Evolutionary conservation across 2,113 vertebrate genomes (phyloP).

Genomic region (Naja naja): DNA sequence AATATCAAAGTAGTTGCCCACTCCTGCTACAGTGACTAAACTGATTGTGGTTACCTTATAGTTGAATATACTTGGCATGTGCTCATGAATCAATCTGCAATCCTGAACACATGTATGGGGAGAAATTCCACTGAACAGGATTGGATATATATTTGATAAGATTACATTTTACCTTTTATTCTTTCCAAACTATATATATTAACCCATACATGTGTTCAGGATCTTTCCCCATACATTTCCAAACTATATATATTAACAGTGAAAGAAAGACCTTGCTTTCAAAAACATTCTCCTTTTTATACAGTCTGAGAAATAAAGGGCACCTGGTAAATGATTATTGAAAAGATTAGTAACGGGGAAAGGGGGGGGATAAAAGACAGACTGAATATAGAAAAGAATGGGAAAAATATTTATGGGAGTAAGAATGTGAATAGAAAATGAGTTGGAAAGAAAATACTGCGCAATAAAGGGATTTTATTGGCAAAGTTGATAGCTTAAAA

Average conservation of each 20-base stretch:
- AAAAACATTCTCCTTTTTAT: not conserved
- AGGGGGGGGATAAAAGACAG: not conserved
- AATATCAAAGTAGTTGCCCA: not conserved
- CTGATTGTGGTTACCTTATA: not conserved
- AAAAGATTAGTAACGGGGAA: not conserved
- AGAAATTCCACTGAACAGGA: not conserved
- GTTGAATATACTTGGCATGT: not conserved
- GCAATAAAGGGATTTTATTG: not conserved
- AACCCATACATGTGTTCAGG: too few relatives aligned
- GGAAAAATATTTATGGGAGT: not conserved
- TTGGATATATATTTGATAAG: not conserved
- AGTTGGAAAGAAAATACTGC: not conserved
- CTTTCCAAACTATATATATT: not conserved
- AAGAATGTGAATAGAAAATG: not conserved
- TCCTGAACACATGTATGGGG: not conserved
- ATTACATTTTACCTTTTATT: not conserved
- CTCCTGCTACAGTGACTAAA: not conserved
- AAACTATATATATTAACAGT: not conserved
- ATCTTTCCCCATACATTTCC: too few relatives aligned
- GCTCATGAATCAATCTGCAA: not conserved
- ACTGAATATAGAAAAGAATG: not conserved
- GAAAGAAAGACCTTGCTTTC: too few relatives aligned
- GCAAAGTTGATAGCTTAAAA: not conserved
- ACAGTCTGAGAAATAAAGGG: not conserved
- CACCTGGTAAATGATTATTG: not conserved